A percentile compares a stretch with the other conserved stretches of the same genome.
phyloP scores from a whole-genome alignment of 2,797 vertebrate genomes.

The Hydrophis major region DNA sequence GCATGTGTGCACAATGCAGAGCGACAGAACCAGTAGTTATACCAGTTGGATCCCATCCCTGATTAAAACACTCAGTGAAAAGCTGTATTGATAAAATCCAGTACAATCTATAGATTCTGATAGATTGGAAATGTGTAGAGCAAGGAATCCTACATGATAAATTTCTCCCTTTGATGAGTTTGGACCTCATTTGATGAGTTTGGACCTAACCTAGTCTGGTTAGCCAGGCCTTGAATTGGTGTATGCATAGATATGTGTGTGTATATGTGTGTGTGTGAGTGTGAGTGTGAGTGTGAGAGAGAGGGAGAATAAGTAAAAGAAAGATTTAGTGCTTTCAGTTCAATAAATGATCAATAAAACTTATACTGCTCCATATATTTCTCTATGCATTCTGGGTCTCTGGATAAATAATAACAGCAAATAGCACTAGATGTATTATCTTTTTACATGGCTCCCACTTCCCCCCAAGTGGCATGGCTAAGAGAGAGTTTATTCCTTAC shows the following conservation, averaged over 20 bases:
- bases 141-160: neutral
- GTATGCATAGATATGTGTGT: neutral
- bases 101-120: neutral
- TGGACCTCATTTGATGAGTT: neutral
- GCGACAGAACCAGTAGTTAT: no score
- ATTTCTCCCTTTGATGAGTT: neutral
- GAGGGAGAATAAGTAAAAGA: neutral
- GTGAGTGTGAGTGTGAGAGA: no score
- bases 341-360: neutral
- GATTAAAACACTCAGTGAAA: neutral
- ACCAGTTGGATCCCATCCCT: no score
- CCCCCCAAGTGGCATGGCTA: neutral
- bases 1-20: no score
- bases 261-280: neutral
- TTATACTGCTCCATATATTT: neutral
- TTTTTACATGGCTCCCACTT: neutral
- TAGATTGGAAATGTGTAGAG: neutral
- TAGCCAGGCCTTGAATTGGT: neutral
- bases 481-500: neutral
- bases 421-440: neutral
- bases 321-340: neutral
- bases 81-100: conserved; percentile 1
- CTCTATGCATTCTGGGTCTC: neutral
- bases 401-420: neutral
- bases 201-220: neutral